Evolutionary conservation across 2,113 vertebrate species (phyloP).

Genomic region (Nothocercus nigrocapillus): DNA sequence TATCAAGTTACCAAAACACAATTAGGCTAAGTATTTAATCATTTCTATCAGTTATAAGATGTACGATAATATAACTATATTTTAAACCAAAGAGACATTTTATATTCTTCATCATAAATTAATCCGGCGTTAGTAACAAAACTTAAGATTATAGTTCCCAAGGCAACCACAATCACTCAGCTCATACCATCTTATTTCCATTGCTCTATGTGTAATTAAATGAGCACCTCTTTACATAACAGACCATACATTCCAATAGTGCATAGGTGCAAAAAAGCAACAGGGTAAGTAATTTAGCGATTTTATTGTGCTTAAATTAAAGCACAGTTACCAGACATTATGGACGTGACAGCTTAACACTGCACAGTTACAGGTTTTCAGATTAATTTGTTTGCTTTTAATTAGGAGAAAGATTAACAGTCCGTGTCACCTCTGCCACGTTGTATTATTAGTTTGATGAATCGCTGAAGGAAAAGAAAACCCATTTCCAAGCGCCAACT

Average conservation of each 20-base stretch:
- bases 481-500: not conserved
- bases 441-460: not conserved
- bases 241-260: not conserved
- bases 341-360: not conserved
- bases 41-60: not conserved
- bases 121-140: not conserved
- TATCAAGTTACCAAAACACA: not conserved
- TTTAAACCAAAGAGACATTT: not conserved
- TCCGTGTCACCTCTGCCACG: not conserved
- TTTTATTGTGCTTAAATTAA: not conserved
- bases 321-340: not conserved
- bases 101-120: not conserved
- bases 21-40: not conserved
- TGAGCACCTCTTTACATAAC: not conserved
- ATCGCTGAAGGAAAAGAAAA: not conserved
- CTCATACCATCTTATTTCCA: not conserved
- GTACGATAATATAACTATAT: not conserved
- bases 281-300: not conserved
- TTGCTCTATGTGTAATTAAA: not conserved
- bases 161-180: conserved; percentile 13
- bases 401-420: not conserved
- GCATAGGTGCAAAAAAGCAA: not conserved
- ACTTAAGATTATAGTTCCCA: conserved; percentile 36
- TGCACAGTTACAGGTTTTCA: not conserved
- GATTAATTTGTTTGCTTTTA: too few species aligned